Conservation (phyloP, 2,888 invertebrate genomes). For the Actias luna region DNA sequence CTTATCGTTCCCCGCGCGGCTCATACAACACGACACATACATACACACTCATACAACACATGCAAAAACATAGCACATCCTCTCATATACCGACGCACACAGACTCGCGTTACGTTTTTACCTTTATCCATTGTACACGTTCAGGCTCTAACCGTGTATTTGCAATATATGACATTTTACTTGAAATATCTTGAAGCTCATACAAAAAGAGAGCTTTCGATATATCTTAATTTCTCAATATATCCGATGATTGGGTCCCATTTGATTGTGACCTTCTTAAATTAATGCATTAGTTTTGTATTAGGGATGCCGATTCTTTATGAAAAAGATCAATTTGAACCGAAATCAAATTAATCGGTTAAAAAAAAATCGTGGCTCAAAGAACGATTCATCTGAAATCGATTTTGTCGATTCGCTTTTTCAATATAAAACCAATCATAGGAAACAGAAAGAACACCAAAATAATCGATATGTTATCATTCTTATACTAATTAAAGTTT, state of each 20-base stretch:
- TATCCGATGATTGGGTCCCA: not conserved
- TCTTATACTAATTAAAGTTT: no score
- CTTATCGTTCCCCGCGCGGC: conserved; percentile 9
- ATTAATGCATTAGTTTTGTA: no score
- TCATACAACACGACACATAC: conserved; percentile 10
- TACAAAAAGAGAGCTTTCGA: not conserved
- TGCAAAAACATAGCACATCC: not conserved
- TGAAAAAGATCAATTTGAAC: no score
- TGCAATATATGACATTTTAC: not conserved
- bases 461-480: no score
- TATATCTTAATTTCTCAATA: not conserved
- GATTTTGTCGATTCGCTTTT: no score
- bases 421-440: no score
- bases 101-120: not conserved
- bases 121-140: not conserved
- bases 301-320: no score
- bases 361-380: no score
- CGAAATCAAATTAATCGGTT: no score
- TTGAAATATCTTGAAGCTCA: not conserved
- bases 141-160: not conserved
- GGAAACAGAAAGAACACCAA: no score
- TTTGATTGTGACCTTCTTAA: no score
- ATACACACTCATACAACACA: not conserved
- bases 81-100: not conserved
- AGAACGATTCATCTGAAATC: no score